phyloP scores from a whole-genome alignment of 2,113 vertebrate genomes.

The Anhinga anhinga region DNA sequence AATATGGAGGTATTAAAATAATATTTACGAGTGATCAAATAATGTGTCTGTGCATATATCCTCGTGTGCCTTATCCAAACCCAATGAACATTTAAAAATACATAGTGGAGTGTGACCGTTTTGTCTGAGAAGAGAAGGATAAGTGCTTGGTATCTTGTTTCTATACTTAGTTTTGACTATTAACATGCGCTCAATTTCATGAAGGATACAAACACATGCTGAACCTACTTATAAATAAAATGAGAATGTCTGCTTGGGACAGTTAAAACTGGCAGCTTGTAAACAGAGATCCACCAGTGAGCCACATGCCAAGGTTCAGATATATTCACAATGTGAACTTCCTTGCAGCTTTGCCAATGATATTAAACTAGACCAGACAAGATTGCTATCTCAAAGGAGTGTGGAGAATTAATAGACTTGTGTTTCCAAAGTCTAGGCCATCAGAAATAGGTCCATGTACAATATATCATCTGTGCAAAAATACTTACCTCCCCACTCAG shows the following conservation, averaged over 20 bases:
- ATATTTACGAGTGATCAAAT: neutral
- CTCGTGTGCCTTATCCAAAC: neutral
- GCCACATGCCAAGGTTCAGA: neutral
- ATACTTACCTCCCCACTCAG: conserved; percentile 6
- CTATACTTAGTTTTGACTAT: conserved; percentile 41
- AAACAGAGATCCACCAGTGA: conserved; percentile 34
- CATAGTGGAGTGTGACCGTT: neutral
- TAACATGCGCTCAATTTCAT: neutral
- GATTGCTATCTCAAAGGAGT: conserved; percentile 47
- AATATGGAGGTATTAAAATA: neutral
- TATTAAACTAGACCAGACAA: conserved; percentile 56
- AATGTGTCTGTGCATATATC: neutral
- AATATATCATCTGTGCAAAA: conserved; percentile 19
- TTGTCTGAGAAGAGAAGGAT: neutral
- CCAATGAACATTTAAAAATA: neutral
- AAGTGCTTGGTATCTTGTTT: neutral
- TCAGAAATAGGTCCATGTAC: conserved; percentile 5
- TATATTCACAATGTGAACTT: conserved; percentile 53
- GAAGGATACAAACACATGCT: conserved; percentile 39
- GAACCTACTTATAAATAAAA: conserved; percentile 58
- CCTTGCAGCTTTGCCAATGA: conserved; percentile 52
- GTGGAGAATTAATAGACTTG: conserved; percentile 42
- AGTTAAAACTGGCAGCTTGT: conserved; percentile 50
- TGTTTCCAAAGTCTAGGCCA: conserved; percentile 22
- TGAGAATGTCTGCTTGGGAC: conserved; percentile 30